phyloP scores from a whole-genome alignment of 2,888 invertebrate genomes.

The Dolichopus griseipennis region DNA sequence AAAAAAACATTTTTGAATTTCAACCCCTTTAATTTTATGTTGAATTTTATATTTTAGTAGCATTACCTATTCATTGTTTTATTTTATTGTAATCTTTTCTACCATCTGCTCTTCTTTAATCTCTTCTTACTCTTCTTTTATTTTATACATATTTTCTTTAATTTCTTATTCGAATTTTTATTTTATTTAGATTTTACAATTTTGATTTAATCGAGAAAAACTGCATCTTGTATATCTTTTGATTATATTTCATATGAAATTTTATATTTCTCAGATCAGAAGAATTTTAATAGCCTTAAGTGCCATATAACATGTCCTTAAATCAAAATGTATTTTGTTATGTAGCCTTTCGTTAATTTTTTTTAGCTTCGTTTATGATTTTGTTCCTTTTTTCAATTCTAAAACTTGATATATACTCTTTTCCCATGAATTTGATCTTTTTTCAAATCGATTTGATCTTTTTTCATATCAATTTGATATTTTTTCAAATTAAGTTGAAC shows the following conservation, averaged over 20 bases:
- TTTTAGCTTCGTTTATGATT: background rate
- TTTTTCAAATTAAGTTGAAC: too few relatives aligned
- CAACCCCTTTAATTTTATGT: background rate
- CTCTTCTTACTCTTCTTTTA: background rate
- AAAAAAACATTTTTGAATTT: background rate
- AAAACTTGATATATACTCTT: background rate
- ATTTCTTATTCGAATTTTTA: background rate
- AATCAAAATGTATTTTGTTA: background rate
- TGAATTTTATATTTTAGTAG: too few relatives aligned
- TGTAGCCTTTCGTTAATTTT: background rate
- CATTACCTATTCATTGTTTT: background rate
- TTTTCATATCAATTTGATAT: too few relatives aligned
- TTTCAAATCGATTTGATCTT: too few relatives aligned
- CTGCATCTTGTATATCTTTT: background rate
- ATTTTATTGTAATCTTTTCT: background rate
- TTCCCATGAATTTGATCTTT: too few relatives aligned
- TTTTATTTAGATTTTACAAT: background rate
- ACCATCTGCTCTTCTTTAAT: background rate
- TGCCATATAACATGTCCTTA: slow-evolving; percentile 2
- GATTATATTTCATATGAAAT: background rate
- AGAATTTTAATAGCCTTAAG: background rate
- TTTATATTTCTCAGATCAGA: background rate
- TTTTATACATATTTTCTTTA: background rate
- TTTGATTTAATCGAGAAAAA: background rate
- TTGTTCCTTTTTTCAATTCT: background rate